Conservation (phyloP, 37 sponge, comb jelly and placozoan genomes). For the Chondrosia reniformis region DNA sequence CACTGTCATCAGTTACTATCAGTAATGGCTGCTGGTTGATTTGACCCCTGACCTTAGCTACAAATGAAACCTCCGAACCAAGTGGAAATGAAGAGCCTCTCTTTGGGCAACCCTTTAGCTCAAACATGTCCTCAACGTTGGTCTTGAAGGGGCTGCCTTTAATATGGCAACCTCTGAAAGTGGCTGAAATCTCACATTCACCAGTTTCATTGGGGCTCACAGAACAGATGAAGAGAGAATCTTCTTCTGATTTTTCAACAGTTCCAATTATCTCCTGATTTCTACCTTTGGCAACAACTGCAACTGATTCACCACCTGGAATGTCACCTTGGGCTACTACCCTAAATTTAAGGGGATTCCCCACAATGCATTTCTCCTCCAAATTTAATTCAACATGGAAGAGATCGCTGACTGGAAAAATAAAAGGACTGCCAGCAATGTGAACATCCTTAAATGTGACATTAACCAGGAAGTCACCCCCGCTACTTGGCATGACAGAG, state of each 20-base stretch:
- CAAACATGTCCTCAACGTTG: conserved; percentile 16
- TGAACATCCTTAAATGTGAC: conserved; percentile 10
- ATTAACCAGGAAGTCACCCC: neutral
- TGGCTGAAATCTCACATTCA: conserved; percentile 4
- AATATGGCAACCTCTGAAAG: conserved; percentile 26
- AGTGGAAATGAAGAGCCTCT: neutral
- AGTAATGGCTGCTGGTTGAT: neutral
- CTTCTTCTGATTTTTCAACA: neutral
- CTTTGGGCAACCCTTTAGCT: neutral
- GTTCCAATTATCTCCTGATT: neutral
- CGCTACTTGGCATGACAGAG: neutral
- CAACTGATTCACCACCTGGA: neutral
- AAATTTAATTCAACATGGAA: neutral
- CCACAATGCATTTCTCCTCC: neutral
- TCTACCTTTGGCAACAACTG: neutral
- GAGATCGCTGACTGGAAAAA: neutral
- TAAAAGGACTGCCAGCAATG: conserved; percentile 11
- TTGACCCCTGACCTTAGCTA: neutral
- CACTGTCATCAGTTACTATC: neutral
- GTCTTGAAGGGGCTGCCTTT: conserved; percentile 48
- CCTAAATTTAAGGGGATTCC: conserved; percentile 3
- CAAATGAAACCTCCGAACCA: neutral
- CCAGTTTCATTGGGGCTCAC: conserved; percentile 10
- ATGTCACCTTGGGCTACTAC: neutral
- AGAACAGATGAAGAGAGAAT: neutral